Conservation (phyloP, 2,113 vertebrate genomes). For the Mus musculus region GRCm39 chr6:104762001-104762500, state of each 20-base stretch:
- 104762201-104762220: neutral
- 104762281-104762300: neutral
- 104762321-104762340: neutral
- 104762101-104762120: neutral
- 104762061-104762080: neutral
- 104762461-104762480: neutral
- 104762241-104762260: neutral
- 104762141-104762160: neutral
- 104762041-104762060: neutral
- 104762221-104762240: neutral
- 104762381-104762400: neutral
- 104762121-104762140: neutral
- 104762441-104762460: neutral
- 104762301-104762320: neutral
- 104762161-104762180: neutral
- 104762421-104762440: neutral
- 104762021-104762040: neutral
- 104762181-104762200: neutral
- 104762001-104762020: neutral
- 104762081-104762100: neutral
- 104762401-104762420: neutral
- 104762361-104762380: conserved; percentile 21
- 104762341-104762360: neutral
- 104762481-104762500: neutral
- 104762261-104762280: neutral